phyloP scores from a whole-genome alignment of 2,797 vertebrate genomes.

The Chiroxiphia lanceolata region DNA sequence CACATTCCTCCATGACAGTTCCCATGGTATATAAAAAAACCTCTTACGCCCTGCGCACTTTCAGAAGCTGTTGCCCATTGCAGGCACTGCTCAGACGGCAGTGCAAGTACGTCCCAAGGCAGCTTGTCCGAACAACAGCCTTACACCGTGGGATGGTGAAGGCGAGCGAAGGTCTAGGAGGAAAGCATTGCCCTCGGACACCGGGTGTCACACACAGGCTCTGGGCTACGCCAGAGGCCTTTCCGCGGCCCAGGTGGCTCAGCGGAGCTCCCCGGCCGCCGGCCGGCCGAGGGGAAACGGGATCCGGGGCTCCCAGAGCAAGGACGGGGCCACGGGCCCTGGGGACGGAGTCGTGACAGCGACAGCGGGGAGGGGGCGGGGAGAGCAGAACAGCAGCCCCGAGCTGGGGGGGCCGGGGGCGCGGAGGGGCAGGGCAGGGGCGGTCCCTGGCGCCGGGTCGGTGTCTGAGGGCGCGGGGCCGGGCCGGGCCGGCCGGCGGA shows the following conservation, averaged over 20 bases:
- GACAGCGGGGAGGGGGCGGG: not conserved
- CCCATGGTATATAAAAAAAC: not conserved
- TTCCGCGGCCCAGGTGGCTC: not conserved
- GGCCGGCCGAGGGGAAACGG: not conserved
- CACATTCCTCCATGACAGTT: conserved; percentile 18
- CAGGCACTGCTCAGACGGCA: not conserved
- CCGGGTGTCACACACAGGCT: not conserved
- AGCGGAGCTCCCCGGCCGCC: not conserved
- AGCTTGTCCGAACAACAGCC: accelerated
- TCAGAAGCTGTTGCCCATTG: not conserved
- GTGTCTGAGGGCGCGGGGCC: not conserved
- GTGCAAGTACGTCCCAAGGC: accelerated
- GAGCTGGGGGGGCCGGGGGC: not conserved
- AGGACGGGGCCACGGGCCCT: not conserved
- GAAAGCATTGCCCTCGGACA: not conserved
- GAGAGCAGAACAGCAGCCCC: not conserved
- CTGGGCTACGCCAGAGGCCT: not conserved
- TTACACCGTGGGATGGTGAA: accelerated
- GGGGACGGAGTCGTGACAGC: not conserved
- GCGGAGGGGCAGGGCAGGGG: not conserved
- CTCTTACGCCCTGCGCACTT: not conserved
- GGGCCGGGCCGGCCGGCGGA: too few species aligned
- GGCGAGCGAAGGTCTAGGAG: too few species aligned
- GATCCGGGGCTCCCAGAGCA: not conserved
- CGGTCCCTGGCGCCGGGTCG: not conserved